Evolutionary conservation across 1,140 invertebrate species (phyloP).

Genomic region (Daktulosphaira vitifoliae): DNA sequence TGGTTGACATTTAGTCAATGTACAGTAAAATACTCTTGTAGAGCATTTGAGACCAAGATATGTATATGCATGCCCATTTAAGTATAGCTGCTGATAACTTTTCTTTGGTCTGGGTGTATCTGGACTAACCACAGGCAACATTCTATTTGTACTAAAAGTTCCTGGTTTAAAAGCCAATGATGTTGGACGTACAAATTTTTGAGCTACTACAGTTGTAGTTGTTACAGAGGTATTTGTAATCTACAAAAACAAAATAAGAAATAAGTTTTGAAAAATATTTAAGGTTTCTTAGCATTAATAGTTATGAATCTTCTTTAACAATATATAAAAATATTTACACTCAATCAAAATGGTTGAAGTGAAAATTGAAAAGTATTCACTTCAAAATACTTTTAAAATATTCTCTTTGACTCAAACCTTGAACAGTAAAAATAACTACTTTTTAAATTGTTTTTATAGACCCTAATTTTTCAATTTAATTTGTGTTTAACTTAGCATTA

Average conservation of each 20-base stretch:
- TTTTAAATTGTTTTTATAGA: no score
- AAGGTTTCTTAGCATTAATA: no score
- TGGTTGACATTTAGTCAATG: slow-evolving; percentile 83
- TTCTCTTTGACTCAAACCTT: no score
- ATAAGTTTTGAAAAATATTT: not conserved
- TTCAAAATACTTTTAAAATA: no score
- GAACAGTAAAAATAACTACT: no score
- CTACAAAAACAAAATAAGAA: slow-evolving; percentile 25
- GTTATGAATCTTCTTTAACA: no score
- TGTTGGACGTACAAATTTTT: slow-evolving; percentile 60
- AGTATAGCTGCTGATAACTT: slow-evolving; percentile 74
- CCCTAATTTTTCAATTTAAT: no score
- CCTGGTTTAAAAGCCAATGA: slow-evolving; percentile 71
- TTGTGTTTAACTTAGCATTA: no score
- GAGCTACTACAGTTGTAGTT: not conserved
- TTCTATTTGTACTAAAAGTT: slow-evolving; percentile 67
- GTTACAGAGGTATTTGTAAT: not conserved
- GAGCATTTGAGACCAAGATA: slow-evolving; percentile 84
- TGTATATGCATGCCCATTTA: slow-evolving; percentile 87
- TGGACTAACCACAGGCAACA: slow-evolving; percentile 70
- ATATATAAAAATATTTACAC: no score
- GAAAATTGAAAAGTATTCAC: no score
- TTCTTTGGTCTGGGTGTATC: slow-evolving; percentile 82
- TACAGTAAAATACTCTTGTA: slow-evolving; percentile 84
- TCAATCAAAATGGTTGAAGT: no score